Conservation (phyloP, 2,797 vertebrate species). For the Sitta carolinensis region DNA sequence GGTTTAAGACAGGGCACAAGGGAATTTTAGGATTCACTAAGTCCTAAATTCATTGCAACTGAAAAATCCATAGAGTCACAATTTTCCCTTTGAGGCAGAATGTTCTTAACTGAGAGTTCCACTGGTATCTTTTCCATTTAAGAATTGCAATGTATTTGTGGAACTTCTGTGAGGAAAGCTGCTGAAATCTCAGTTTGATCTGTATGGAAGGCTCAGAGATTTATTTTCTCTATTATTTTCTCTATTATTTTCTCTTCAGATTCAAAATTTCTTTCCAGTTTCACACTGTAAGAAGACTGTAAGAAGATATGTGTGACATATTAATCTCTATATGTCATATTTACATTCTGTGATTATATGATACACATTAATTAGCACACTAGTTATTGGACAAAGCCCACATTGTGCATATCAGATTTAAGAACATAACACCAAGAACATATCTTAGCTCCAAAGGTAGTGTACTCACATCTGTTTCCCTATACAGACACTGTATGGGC, state of each 20-base stretch:
- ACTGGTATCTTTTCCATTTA: not conserved
- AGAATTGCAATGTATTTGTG: not conserved
- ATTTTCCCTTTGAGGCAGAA: not conserved
- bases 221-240: not conserved
- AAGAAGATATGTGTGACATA: slow-evolving; percentile 29
- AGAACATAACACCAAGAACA: not conserved
- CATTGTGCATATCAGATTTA: not conserved
- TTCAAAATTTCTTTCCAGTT: slow-evolving; percentile 30
- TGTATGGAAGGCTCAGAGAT: not conserved
- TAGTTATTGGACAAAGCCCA: slow-evolving; percentile 44
- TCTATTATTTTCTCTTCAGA: not conserved
- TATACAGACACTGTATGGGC: not conserved
- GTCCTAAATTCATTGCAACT: not conserved
- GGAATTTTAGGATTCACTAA: not conserved
- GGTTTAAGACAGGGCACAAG: not conserved
- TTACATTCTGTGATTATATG: slow-evolving; percentile 7
- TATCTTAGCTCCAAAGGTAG: not conserved
- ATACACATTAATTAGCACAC: not conserved
- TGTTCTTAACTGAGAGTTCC: not conserved
- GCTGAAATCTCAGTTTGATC: not conserved
- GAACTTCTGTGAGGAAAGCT: not conserved
- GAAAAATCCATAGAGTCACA: not conserved
- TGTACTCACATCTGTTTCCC: not conserved
- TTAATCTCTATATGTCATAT: slow-evolving; percentile 21
- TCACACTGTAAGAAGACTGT: slow-evolving; percentile 11